Base-by-base conservation (phyloP, 2,888 invertebrate genomes). In the Allacma fusca region DNA sequence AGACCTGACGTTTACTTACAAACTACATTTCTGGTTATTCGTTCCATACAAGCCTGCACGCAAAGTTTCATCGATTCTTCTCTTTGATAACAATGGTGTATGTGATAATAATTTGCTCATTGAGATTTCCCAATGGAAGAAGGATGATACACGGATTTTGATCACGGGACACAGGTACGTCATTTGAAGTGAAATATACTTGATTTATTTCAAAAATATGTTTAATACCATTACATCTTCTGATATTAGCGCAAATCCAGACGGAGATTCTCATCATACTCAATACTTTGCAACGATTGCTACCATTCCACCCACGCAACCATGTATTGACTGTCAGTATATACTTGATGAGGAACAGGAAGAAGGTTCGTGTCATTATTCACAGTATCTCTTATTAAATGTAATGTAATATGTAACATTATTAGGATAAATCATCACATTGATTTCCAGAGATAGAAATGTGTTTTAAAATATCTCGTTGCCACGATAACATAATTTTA, bases 81-180 rank as follows among this genome's bases (percentile, higher is more conserved):
- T 91, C 57, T 91, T 91, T 86, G 90, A 90, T 77, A 88, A 88
- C 79, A 86, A 87, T 80, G 87, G 87, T 74, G 87, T 88, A 72
- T 78, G 78, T 29, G 82, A 84, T 71, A 88, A 88, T 85, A 87
- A 88, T 80, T 85, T 92, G 79, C 90, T 89, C 84, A 89, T 93
- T 81, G 89, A 90, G 82, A 90, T 92, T 84, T 91, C 91, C 86
- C 92, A 92, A 85, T 92, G 92, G 91, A 92, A 92, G 50, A 89
- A 89, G 83, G 91, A 92, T 86, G 87, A 89, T 65, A 88, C 90
- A 81, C 91, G 91, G 85, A 87, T 92, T 68, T 88, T 92, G 65
- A 90, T 92, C 83, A 92, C 91, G 86, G 92, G 92, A 78, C 88
- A 90, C 83, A 90, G 90, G 91, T 92, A 88, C 12, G n/a, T 59